Conservation (phyloP, 2,888 invertebrate genomes). For the Hydraecia micacea region DNA sequence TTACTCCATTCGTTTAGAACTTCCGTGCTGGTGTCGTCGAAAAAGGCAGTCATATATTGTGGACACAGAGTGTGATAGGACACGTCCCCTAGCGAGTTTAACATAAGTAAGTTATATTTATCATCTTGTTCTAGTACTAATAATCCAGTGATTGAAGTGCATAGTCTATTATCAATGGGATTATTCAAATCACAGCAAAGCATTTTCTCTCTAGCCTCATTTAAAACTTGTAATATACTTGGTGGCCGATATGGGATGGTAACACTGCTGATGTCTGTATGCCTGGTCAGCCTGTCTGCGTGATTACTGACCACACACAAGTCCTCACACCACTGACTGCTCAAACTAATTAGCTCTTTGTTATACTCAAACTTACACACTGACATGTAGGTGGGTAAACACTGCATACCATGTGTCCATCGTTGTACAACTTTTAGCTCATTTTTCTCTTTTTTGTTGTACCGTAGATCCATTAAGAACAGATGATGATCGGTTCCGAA, state of each 20-base stretch:
- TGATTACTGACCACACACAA: conserved; percentile 82
- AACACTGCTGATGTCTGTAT: conserved; percentile 71
- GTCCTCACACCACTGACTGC: conserved; percentile 87
- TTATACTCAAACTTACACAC: conserved; percentile 79
- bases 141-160: conserved; percentile 79
- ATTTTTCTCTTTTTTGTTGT: conserved; percentile 66
- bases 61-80: conserved; percentile 80
- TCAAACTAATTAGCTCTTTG: conserved; percentile 81
- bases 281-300: conserved; percentile 71
- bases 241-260: conserved; percentile 83
- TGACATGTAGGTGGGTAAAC: conserved; percentile 84
- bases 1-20: conserved; percentile 81
- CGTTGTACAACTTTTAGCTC: conserved; percentile 82
- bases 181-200: conserved; percentile 79
- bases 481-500: conserved; percentile 83
- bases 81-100: conserved; percentile 86
- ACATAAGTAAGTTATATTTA: conserved; percentile 78
- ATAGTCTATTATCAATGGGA: conserved; percentile 78
- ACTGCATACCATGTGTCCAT: conserved; percentile 90
- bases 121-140: conserved; percentile 76
- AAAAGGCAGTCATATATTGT: conserved; percentile 76
- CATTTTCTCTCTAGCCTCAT: conserved; percentile 76
- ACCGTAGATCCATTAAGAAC: conserved; percentile 82
- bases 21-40: conserved; percentile 78
- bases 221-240: conserved; percentile 76